Base-by-base conservation (phyloP, 2,888 invertebrate species). In the Odontomyia ornata region DNA sequence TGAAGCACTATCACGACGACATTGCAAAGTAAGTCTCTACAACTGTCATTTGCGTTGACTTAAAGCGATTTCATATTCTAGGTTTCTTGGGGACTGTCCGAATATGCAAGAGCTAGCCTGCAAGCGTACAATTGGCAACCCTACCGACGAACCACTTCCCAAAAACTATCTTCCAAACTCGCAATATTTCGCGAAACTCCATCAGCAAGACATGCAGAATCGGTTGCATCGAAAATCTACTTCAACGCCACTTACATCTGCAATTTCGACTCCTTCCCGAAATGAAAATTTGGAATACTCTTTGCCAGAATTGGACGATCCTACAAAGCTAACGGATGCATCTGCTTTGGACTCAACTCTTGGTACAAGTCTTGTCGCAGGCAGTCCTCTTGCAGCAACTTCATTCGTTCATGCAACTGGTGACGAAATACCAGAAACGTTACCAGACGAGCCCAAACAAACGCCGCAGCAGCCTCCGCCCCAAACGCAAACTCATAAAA, bases 1-100 rank as follows among this genome's bases (percentile, higher is more conserved):
- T 97, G 57, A 97, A 97, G 83, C 97, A 98, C 85, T 97, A 97
- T 85, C 98, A 97, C 86, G 91, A 92, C 1, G 94, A 95, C 80
- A 89, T 93, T 77, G 90, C 91, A 1, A 91, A 93, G 84, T 91
- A 81, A 81, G 82, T 78, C 27, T 18, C 21, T n/a, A 2, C 21
- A n/a, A 21, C 3, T 23, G 23, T 27, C 62, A 25, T 5, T 28
- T 23, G 5, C 3, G 9, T 36, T 36, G 36, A 23, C 25, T 62
- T 13, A 60, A 2, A 5, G 3, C 7, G 18, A 65, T 28, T 65
- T 30, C 15, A 15, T 52, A 36, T 79, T 77, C 0, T 56, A 85
- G 85, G 76, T 81, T 84, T 84, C 87, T 95, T 80, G 95, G 94
- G 1, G 90, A 90, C 0, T 94, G 95, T 0, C 95, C 95, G 0